Percentiles rank a stretch among this genome's conserved stretches.
These are phyloP conservation scores for Sturnira hondurensis DNA, from an alignment of 2,113 vertebrate species.

Conservation along the genomic window DNA sequence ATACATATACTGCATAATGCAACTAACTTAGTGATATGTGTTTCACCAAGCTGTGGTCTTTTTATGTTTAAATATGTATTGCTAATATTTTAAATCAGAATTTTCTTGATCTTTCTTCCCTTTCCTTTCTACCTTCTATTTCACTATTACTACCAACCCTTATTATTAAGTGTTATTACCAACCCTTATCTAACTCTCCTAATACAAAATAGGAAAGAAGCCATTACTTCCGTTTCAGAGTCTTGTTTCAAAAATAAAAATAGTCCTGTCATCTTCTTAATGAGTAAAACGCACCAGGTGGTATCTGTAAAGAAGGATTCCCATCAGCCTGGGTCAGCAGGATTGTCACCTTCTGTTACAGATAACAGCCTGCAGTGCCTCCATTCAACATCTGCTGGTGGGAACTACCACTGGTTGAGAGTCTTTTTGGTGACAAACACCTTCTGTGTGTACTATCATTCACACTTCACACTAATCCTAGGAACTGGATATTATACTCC, in stretches of 20 bases:
- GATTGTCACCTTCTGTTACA: not conserved
- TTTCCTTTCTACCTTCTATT: not conserved
- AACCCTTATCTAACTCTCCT: not conserved
- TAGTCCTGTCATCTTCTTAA: not conserved
- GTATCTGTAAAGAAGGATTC: not conserved
- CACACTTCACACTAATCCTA: not conserved
- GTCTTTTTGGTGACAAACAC: not conserved
- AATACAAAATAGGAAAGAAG: not conserved
- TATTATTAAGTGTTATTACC: not conserved
- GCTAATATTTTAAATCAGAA: not conserved
- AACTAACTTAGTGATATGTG: not conserved
- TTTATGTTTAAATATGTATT: not conserved
- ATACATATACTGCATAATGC: not conserved
- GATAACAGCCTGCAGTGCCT: not conserved
- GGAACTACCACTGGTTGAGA: not conserved
- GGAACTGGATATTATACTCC: not conserved
- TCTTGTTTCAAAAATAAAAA: constrained; percentile 10
- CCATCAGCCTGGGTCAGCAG: not conserved
- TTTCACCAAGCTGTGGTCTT: not conserved
- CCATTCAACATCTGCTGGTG: not conserved
- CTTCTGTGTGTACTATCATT: not conserved
- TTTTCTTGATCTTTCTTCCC: not conserved
- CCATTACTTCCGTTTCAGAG: not conserved
- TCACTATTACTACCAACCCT: not conserved
- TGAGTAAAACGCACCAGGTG: not conserved